Conservation (phyloP, 1,140 invertebrate species). For the Saccostrea cuccullata region DNA sequence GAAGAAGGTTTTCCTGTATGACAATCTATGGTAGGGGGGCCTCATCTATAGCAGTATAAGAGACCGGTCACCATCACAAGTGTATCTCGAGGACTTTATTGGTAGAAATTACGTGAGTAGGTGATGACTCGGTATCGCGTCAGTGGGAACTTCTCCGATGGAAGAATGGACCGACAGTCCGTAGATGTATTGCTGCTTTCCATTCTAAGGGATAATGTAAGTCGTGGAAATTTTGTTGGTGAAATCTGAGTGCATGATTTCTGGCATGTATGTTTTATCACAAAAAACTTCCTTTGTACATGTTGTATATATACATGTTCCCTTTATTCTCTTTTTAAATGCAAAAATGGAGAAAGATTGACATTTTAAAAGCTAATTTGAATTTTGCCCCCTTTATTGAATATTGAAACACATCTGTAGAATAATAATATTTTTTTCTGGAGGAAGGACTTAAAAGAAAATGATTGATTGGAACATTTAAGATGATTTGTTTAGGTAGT, state of each 20-base stretch:
- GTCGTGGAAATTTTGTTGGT: not conserved
- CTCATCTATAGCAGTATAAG: not conserved
- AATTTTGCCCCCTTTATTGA: too few relatives aligned
- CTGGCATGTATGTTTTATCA: too few relatives aligned
- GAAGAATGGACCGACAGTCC: constrained; percentile 13
- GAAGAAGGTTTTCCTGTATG: constrained; percentile 14
- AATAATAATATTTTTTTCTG: too few relatives aligned
- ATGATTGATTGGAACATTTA: too few relatives aligned
- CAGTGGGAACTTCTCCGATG: not conserved
- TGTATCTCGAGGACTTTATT: not conserved
- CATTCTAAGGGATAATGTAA: not conserved
- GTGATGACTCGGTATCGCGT: constrained; percentile 7
- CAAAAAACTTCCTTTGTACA: not conserved
- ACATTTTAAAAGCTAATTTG: too few relatives aligned
- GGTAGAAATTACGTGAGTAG: not conserved
- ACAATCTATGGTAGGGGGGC: not conserved
- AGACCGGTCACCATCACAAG: not conserved
- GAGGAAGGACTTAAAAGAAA: too few relatives aligned
- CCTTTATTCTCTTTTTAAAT: not conserved
- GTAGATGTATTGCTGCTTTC: not conserved
- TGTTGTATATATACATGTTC: not conserved
- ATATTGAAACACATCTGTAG: too few relatives aligned
- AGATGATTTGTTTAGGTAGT: too few relatives aligned
- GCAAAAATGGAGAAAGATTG: not conserved
- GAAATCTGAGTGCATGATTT: too few relatives aligned